Evolutionary conservation across 2,797 vertebrate species (phyloP).

Genomic region (Schizothorax lantsangensis): DNA sequence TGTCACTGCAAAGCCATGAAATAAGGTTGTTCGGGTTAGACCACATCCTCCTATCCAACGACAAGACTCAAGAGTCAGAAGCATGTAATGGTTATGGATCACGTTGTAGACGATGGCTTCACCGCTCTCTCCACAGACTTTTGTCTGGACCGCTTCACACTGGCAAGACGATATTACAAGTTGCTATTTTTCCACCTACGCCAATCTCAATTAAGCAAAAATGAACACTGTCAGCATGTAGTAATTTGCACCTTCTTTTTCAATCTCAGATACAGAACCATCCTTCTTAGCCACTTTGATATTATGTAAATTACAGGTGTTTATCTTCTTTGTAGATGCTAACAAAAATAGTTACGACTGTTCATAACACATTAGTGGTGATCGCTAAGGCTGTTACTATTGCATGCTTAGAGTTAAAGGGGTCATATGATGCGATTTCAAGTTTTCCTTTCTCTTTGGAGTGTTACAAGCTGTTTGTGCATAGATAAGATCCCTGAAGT

Average conservation of each 20-base stretch:
- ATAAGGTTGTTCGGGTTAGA: not conserved
- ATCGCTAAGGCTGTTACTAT: not conserved
- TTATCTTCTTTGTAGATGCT: not conserved
- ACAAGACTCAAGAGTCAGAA: not conserved
- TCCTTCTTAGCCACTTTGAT: not conserved
- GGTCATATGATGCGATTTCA: too few relatives aligned
- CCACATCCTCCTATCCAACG: constrained; percentile 23
- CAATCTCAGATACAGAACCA: not conserved
- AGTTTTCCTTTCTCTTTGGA: too few relatives aligned
- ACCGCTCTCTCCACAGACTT: not conserved
- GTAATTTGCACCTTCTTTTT: constrained; percentile 2
- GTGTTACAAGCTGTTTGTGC: too few relatives aligned
- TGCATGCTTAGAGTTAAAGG: not conserved
- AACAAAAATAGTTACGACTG: not conserved
- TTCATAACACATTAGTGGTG: not conserved
- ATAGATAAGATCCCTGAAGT: too few relatives aligned
- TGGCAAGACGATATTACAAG: not conserved
- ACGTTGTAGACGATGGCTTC: not conserved
- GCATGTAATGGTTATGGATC: constrained; percentile 8
- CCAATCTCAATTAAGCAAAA: constrained; percentile 25
- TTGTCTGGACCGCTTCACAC: constrained; percentile 2
- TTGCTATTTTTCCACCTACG: constrained; percentile 31
- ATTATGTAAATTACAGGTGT: not conserved
- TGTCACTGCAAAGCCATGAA: constrained; percentile 11
- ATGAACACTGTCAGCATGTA: not conserved